Conservation (phyloP, 1,140 invertebrate species). For the Drosophila ercepeae region DNA sequence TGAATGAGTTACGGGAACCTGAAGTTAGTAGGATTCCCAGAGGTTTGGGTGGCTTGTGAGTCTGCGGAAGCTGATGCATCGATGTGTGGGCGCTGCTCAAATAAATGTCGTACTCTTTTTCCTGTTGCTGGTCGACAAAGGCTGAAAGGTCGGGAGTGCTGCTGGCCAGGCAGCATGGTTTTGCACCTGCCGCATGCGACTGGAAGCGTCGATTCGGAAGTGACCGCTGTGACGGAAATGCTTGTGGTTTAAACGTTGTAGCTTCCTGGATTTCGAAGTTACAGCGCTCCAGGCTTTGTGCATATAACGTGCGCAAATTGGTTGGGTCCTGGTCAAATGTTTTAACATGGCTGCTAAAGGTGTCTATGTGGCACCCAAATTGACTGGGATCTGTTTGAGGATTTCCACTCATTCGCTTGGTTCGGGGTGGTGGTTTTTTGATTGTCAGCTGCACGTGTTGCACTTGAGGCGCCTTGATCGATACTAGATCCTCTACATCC, state of each 20-base stretch:
- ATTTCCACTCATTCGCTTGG: slow-evolving; percentile 26
- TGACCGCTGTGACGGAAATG: slow-evolving; percentile 9
- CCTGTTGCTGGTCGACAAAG: slow-evolving; percentile 71
- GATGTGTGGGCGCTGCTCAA: slow-evolving; percentile 83
- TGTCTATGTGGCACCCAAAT: not conserved
- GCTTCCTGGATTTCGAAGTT: slow-evolving; percentile 57
- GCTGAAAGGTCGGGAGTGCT: slow-evolving; percentile 88
- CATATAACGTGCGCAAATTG: slow-evolving; percentile 72
- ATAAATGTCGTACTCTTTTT: slow-evolving; percentile 78
- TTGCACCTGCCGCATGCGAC: slow-evolving; percentile 78
- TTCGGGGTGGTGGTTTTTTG: slow-evolving; percentile 60
- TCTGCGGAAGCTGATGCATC: slow-evolving; percentile 85
- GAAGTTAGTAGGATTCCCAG: slow-evolving; percentile 85
- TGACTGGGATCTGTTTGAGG: not conserved
- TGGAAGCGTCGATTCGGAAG: slow-evolving; percentile 76
- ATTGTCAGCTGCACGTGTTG: slow-evolving; percentile 77
- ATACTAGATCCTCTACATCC: not conserved
- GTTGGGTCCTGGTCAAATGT: slow-evolving; percentile 83
- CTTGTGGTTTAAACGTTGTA: slow-evolving; percentile 2
- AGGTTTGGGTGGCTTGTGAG: slow-evolving; percentile 82
- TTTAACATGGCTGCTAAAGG: slow-evolving; percentile 59
- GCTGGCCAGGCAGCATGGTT: slow-evolving; percentile 85
- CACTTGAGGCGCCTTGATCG: slow-evolving; percentile 20
- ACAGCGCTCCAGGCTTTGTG: slow-evolving; percentile 78
- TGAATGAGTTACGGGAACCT: slow-evolving; percentile 84